phyloP scores from a whole-genome alignment of 2,888 invertebrate genomes.

The Sepioteuthis lessoniana region DNA sequence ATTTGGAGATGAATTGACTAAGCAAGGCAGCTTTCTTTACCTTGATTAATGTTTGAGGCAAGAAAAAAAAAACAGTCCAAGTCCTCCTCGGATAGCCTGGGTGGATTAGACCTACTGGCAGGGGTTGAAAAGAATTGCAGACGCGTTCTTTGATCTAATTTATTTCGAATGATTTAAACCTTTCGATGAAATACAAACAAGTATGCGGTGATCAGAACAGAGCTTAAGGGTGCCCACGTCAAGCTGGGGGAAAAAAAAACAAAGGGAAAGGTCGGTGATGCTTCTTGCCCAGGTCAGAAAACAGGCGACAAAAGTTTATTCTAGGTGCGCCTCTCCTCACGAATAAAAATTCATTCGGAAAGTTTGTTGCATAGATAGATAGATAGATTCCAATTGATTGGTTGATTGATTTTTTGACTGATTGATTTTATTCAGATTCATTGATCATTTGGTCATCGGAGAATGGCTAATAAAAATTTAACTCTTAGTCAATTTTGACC shows the following conservation, averaged over 20 bases:
- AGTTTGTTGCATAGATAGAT: background rate
- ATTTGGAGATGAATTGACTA: conserved; percentile 2
- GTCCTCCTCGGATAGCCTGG: background rate
- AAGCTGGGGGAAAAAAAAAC: background rate
- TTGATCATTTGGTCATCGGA: too few species aligned
- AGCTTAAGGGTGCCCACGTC: background rate
- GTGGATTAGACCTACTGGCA: background rate
- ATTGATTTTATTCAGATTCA: too few species aligned
- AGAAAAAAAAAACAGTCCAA: background rate
- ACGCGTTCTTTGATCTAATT: background rate
- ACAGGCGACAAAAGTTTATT: background rate
- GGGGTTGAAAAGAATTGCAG: background rate
- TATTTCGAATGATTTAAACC: conserved; percentile 33
- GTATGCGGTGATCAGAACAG: background rate
- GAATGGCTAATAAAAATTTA: too few species aligned
- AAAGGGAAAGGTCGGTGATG: background rate
- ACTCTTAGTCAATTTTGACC: too few species aligned
- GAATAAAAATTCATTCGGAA: background rate
- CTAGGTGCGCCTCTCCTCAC: background rate
- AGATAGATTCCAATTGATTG: background rate
- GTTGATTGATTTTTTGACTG: too few species aligned
- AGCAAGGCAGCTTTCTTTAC: background rate
- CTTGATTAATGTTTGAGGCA: background rate
- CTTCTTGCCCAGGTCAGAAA: background rate
- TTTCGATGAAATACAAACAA: background rate